These are phyloP conservation scores for Perizoma affinitatum DNA, from an alignment of 2,888 invertebrate genomes.

Conservation along the genomic window DNA sequence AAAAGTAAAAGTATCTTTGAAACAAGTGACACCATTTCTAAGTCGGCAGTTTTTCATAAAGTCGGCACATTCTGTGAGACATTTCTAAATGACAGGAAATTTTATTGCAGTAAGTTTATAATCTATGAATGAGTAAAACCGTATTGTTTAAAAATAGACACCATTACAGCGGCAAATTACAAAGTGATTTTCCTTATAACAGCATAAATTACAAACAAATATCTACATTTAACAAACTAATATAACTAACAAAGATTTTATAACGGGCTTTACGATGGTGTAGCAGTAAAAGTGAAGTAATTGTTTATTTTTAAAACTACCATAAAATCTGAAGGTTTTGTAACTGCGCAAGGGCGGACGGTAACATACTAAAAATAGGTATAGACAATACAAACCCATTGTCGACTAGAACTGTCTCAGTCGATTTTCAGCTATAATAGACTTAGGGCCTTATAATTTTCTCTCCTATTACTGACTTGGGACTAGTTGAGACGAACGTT, in stretches of 20 bases:
- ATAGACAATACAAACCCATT: neutral
- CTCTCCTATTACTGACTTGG: neutral
- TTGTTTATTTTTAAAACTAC: slow-evolving; percentile 23
- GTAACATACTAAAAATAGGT: neutral
- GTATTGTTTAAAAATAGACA: slow-evolving; percentile 14
- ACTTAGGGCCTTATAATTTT: neutral
- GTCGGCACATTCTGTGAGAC: neutral
- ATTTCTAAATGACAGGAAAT: slow-evolving; percentile 3
- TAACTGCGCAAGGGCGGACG: slow-evolving; percentile 8
- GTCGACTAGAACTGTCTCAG: neutral
- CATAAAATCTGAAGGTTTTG: slow-evolving; percentile 19
- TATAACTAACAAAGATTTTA: slow-evolving; percentile 13
- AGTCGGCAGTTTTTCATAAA: too few species aligned
- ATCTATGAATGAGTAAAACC: neutral
- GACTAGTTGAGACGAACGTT: too few species aligned
- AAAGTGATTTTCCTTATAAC: slow-evolving; percentile 18
- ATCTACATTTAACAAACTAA: neutral
- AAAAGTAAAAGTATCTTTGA: too few species aligned
- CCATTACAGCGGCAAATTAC: slow-evolving; percentile 13
- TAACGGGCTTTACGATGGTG: slow-evolving; percentile 15
- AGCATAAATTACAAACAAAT: neutral
- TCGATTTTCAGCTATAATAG: neutral
- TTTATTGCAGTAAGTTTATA: slow-evolving; percentile 9
- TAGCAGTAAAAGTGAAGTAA: slow-evolving; percentile 21
- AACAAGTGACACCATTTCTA: too few species aligned